Conservation (phyloP, 2,797 vertebrate species). For the Lophura swinhoii region DNA sequence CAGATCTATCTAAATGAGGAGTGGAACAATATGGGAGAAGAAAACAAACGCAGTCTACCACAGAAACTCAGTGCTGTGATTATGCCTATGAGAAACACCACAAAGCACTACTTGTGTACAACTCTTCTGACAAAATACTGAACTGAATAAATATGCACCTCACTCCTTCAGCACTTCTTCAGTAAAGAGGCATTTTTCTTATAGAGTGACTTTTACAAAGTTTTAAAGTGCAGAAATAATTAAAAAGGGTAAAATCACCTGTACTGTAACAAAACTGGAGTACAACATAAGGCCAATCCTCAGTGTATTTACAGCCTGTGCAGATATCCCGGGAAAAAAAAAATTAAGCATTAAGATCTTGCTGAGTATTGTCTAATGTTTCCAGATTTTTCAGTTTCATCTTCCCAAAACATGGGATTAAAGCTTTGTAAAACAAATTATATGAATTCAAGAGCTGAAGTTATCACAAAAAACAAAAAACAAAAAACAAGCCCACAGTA, state of each 20-base stretch:
- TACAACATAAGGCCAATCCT: not conserved
- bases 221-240: not conserved
- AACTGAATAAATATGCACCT: not conserved
- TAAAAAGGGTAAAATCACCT: not conserved
- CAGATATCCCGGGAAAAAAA: fast-evolving
- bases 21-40: not conserved
- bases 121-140: not conserved
- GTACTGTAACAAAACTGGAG: not conserved
- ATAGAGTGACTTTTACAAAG: not conserved
- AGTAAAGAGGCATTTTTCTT: not conserved
- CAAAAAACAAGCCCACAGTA: not conserved
- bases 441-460: not conserved
- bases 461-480: not conserved
- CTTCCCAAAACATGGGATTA: not conserved
- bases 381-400: not conserved
- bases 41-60: not conserved
- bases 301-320: not conserved
- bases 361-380: not conserved
- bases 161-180: not conserved
- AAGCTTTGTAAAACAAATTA: not conserved
- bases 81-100: not conserved
- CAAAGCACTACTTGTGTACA: not conserved
- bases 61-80: not conserved
- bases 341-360: not conserved
- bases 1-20: not conserved